A percentile compares a stretch with the other conserved stretches of the same genome.
These are phyloP conservation scores for Zaprionus ghesquierei DNA, from an alignment of 1,140 invertebrate genomes.

Conservation along the genomic window DNA sequence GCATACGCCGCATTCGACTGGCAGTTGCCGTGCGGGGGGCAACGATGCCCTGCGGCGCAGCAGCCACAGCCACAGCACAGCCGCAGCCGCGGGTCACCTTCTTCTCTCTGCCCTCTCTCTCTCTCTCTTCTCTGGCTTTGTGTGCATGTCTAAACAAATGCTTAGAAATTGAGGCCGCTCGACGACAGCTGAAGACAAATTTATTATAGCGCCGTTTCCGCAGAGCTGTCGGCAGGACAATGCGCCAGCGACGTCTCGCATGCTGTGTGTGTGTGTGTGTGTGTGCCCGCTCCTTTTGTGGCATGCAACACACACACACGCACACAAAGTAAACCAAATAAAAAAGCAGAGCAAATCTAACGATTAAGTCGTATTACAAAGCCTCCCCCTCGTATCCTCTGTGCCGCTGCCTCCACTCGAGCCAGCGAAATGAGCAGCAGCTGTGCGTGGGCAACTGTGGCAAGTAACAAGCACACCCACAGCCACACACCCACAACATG, in stretches of 20 bases:
- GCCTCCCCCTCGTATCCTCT: background rate
- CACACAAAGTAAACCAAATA: background rate
- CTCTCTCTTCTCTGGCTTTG: background rate
- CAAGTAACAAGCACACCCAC: constrained; percentile 16
- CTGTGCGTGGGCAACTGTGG: constrained; percentile 30
- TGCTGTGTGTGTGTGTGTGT: background rate
- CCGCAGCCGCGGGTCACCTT: background rate
- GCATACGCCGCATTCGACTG: constrained; percentile 42
- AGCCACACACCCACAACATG: background rate
- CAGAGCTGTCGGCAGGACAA: constrained; percentile 51
- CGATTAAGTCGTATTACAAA: constrained; percentile 47
- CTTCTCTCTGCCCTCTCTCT: background rate
- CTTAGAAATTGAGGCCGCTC: constrained; percentile 63
- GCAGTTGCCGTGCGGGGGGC: constrained; percentile 13
- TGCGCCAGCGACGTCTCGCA: constrained; percentile 22
- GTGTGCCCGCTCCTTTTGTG: constrained; percentile 1
- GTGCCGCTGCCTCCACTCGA: background rate
- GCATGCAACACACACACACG: constrained; percentile 17
- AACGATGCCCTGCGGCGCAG: constrained; percentile 1
- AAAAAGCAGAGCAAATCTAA: constrained; percentile 48
- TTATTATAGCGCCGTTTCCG: constrained; percentile 58
- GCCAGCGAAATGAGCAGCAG: constrained; percentile 35
- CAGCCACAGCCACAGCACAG: constrained; percentile 5
- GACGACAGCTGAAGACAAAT: constrained; percentile 75
- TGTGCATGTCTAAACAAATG: constrained; percentile 70